Base-by-base conservation (phyloP, 1,140 invertebrate species). In the Ladona fulva region DNA sequence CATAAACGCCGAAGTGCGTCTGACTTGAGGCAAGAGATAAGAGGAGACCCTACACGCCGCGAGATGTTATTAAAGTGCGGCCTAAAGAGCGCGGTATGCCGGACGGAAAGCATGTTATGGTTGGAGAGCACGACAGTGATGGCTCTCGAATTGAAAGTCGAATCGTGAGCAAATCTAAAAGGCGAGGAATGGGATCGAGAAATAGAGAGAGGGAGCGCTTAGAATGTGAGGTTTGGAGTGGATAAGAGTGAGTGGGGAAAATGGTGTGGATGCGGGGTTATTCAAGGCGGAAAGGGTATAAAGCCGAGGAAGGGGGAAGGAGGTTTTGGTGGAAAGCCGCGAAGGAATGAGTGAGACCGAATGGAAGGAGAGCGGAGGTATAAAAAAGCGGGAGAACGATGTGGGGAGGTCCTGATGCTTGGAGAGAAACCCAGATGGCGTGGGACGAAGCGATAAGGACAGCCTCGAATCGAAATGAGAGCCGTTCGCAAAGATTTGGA, bases 331-430 rank as follows among this genome's bases (percentile, higher is more conserved):
- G 59, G 74, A 78, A 79, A 80, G 76, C 12, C 74, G 79, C 78
- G 82, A 79, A 83, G 83, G 83, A 81, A 80, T 79, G 83, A 83
- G 82, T 80, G 82, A 84, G 82, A 84, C 80, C 80, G 75, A 75
- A 74, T 74, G 77, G 78, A 77, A 78, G 80, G 79, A 76, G n/a
- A n/a, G n/a, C 76, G 77, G 78, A 80, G 77, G 78, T 80, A 24
- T 42, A 44, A 37, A 42, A 76, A 44, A 22, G 75, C 29, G 37
- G 24, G n/a, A n/a, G n/a, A n/a, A n/a, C n/a, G n/a, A n/a, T n/a
- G n/a, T n/a, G n/a, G n/a, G n/a, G n/a, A n/a, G n/a, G n/a, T n/a
- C n/a, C n/a, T n/a, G n/a, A n/a, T n/a, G n/a, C n/a, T n/a, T 66
- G 78, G 78, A 74, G 78, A 78, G 81, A 81, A 78, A 73, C 78